Evolutionary conservation across 2,888 invertebrate species (phyloP).

Genomic region (Molorchus minor): DNA sequence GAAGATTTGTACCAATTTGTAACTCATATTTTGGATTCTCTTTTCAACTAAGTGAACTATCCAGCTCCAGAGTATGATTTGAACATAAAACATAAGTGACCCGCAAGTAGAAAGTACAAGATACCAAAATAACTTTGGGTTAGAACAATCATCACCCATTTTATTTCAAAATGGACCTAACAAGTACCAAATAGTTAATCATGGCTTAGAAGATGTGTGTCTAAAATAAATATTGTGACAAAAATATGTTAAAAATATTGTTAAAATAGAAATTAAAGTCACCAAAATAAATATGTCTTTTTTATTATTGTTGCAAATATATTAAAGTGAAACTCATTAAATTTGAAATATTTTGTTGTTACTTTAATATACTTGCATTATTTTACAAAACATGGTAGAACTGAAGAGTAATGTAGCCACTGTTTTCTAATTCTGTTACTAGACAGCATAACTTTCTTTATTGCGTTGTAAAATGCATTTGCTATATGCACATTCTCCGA

Average conservation of each 20-base stretch:
- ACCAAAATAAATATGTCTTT: background rate
- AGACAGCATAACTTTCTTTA: too few species aligned
- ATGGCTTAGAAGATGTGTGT: background rate
- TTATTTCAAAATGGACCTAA: slow-evolving; percentile 32
- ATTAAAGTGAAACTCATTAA: too few species aligned
- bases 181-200: slow-evolving; percentile 2
- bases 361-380: too few species aligned
- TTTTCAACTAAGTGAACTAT: background rate
- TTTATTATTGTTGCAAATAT: background rate
- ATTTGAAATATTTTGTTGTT: too few species aligned
- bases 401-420: too few species aligned
- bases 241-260: background rate
- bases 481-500: slow-evolving; percentile 6
- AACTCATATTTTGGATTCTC: too few species aligned
- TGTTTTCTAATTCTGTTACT: too few species aligned
- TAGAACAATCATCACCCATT: background rate
- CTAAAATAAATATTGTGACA: background rate
- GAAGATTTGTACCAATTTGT: too few species aligned
- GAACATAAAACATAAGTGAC: background rate
- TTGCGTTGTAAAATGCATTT: too few species aligned
- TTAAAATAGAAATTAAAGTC: background rate
- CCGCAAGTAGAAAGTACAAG: too few species aligned
- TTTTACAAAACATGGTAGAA: too few species aligned
- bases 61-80: background rate
- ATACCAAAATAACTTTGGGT: slow-evolving; percentile 35